A percentile compares a stretch with the other conserved stretches of the same genome.
phyloP scores from a whole-genome alignment of 2,797 vertebrate species.

The Cryptoblepharus egeriae region DNA sequence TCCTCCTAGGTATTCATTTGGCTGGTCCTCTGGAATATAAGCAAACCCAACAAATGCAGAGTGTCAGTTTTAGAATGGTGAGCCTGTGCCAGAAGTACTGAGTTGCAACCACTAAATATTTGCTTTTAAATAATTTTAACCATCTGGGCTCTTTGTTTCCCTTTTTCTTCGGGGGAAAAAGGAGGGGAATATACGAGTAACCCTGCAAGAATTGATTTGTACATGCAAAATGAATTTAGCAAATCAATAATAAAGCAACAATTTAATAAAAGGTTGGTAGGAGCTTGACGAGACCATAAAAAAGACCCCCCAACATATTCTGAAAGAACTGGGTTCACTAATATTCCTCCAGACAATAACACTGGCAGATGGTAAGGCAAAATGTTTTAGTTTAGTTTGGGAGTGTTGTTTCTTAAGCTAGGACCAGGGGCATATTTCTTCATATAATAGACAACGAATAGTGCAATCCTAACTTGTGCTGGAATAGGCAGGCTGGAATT shows the following conservation, averaged over 20 bases:
- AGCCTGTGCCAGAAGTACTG: conserved; percentile 78
- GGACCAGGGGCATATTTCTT: not conserved
- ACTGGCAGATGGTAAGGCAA: conserved; percentile 62
- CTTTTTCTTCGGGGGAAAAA: conserved; percentile 73
- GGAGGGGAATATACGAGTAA: conserved; percentile 66
- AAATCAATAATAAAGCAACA: conserved; percentile 68
- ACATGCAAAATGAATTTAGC: conserved; percentile 75
- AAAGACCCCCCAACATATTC: conserved; percentile 69
- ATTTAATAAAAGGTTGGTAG: conserved; percentile 37
- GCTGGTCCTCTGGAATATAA: conserved; percentile 75
- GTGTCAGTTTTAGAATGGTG: conserved; percentile 75
- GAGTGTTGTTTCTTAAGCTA: conserved; percentile 48
- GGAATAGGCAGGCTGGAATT: too few relatives aligned
- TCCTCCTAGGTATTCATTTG: conserved; percentile 74
- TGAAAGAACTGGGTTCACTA: conserved; percentile 66
- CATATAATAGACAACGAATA: not conserved
- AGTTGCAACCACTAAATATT: conserved; percentile 79
- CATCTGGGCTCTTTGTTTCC: conserved; percentile 78
- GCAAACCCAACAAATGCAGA: conserved; percentile 77
- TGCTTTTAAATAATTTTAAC: conserved; percentile 82
- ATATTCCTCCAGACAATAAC: conserved; percentile 68
- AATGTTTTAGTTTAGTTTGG: conserved; percentile 63
- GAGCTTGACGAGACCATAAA: conserved; percentile 67
- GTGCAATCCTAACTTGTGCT: too few relatives aligned
- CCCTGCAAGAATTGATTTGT: conserved; percentile 75